Percentiles rank a stretch among this genome's conserved stretches.
Conservation (phyloP, 2,797 vertebrate genomes). For the Centropyge bicolor region DNA sequence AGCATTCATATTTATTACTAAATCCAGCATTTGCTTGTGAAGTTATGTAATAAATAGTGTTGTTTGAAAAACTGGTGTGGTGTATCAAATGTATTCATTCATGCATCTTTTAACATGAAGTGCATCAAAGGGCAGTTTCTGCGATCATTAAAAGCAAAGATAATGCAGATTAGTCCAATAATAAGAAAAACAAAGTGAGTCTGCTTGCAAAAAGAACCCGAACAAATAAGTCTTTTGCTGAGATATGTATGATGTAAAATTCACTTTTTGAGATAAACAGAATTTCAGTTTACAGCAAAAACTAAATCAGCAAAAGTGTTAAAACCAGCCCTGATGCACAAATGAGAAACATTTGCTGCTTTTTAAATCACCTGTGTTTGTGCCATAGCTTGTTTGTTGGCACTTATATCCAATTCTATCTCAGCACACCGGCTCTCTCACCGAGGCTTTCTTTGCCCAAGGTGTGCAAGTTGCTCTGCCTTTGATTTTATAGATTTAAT, state of each 20-base stretch:
- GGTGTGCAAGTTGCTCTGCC: background rate
- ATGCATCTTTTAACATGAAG: too few species aligned
- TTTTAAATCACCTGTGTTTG: constrained; percentile 9
- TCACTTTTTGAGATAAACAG: background rate
- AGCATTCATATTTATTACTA: constrained; percentile 51
- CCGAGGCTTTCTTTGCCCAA: constrained; percentile 1
- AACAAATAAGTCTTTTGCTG: background rate
- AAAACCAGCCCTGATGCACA: constrained; percentile 5
- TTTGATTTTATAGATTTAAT: constrained; percentile 14
- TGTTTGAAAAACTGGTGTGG: constrained; percentile 1
- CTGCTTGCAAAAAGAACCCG: constrained; percentile 9
- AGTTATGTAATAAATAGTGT: constrained; percentile 24
- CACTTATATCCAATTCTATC: constrained; percentile 7
- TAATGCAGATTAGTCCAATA: constrained; percentile 17
- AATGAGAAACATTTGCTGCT: constrained; percentile 24
- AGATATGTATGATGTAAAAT: constrained; percentile 10
- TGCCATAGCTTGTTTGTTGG: background rate
- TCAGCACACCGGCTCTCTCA: constrained; percentile 11
- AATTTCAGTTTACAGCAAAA: constrained; percentile 19
- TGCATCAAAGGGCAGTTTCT: constrained; percentile 31
- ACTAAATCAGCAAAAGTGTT: constrained; percentile 7
- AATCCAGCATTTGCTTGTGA: constrained; percentile 42
- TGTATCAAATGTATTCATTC: too few species aligned
- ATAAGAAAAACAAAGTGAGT: background rate
- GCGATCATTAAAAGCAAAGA: constrained; percentile 16